These are phyloP conservation scores for Alloscopus bannaensis DNA, from an alignment of 2,888 invertebrate genomes.

Conservation along the genomic window DNA sequence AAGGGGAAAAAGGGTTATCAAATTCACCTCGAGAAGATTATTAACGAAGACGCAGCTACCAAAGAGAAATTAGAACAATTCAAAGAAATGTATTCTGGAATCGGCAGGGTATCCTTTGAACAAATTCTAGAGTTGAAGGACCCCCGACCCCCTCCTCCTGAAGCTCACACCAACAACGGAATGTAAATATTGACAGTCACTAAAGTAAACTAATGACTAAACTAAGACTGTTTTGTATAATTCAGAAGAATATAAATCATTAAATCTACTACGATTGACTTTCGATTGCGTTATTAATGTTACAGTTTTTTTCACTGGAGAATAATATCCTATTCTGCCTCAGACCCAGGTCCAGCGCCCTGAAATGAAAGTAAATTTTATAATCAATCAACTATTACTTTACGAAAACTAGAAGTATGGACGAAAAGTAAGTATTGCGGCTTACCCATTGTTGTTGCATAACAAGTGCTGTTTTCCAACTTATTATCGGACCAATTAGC, in stretches of 20 bases:
- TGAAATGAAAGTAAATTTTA: no score
- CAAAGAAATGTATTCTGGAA: not conserved
- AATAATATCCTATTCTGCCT: no score
- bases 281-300: no score
- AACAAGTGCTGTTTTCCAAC: conserved; percentile 83
- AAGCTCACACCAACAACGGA: no score
- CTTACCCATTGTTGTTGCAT: conserved; percentile 89
- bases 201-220: no score
- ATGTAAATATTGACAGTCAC: no score
- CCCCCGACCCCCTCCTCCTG: not conserved
- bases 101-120: conserved; percentile 13
- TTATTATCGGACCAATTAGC: conserved; percentile 88
- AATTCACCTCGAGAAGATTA: conserved; percentile 9
- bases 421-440: conserved; percentile 15
- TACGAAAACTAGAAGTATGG: not conserved
- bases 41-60: conserved; percentile 6
- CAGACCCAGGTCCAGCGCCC: no score
- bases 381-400: no score
- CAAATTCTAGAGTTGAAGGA: conserved; percentile 8
- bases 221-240: no score
- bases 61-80: conserved; percentile 3
- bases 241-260: no score
- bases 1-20: not conserved
- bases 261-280: no score
- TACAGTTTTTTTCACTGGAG: no score